Conservation (phyloP, 2,113 vertebrate species). For the Theristicus caerulescens region DNA sequence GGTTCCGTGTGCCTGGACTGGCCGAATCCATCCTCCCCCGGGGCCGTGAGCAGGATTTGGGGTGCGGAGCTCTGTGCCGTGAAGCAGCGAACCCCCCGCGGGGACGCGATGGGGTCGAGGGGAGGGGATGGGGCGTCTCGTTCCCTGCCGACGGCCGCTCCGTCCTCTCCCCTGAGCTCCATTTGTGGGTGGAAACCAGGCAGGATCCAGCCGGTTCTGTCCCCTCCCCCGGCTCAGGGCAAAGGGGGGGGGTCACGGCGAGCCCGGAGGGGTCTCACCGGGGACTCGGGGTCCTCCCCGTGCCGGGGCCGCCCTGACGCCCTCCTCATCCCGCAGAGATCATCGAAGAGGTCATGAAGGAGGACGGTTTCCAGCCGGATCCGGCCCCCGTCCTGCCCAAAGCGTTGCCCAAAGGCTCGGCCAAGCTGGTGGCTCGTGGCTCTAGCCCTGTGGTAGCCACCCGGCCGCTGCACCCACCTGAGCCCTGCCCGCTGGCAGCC, state of each 20-base stretch:
- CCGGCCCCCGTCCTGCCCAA: background rate
- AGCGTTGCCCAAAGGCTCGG: background rate
- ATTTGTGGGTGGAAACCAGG: background rate
- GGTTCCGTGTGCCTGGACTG: rapidly evolving
- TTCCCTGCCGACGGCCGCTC: too few species aligned
- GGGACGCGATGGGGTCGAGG: background rate
- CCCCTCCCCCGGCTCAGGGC: too few species aligned
- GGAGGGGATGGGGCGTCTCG: rapidly evolving
- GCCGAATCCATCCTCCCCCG: too few species aligned
- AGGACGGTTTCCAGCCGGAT: slow-evolving; percentile 57
- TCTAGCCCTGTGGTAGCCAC: background rate
- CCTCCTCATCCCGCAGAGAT: slow-evolving; percentile 65
- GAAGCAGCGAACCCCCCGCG: rapidly evolving
- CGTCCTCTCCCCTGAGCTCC: background rate
- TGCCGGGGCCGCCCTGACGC: background rate
- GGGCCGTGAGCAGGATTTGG: background rate
- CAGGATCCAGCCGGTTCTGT: background rate
- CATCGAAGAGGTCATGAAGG: slow-evolving; percentile 75
- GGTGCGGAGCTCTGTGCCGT: background rate
- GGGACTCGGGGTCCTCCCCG: too few species aligned
- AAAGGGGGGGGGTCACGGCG: too few species aligned
- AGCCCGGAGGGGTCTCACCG: background rate
- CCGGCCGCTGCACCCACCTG: background rate
- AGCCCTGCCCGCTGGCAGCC: background rate
- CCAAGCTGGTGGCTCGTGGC: slow-evolving; percentile 71